Evolutionary conservation across 2,113 vertebrate genomes (phyloP).

Genomic region (Aspiorhynchus laticeps): DNA sequence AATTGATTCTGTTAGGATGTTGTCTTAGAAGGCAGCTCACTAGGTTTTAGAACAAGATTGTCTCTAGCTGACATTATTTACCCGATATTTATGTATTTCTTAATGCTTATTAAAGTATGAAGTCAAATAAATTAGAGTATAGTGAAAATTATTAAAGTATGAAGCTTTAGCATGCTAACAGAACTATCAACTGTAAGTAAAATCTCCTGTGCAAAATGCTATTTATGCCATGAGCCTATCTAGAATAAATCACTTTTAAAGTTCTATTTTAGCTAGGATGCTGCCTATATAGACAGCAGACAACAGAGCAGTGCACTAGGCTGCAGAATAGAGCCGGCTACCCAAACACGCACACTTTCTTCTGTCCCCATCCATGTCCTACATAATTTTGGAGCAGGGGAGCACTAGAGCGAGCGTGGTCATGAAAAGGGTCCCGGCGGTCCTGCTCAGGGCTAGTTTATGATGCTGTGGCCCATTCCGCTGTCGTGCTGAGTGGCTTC

Average conservation of each 20-base stretch:
- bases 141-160: neutral
- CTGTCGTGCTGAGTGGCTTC: slow-evolving; percentile 51
- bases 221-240: neutral
- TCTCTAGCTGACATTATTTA: neutral
- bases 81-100: neutral
- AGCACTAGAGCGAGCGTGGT: slow-evolving; percentile 68
- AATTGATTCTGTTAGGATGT: too few relatives aligned
- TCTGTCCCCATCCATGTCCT: slow-evolving; percentile 66
- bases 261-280: neutral
- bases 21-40: neutral
- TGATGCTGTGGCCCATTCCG: slow-evolving; percentile 30
- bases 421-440: slow-evolving; percentile 68
- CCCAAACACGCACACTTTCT: neutral
- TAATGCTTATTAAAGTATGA: too few relatives aligned
- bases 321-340: slow-evolving; percentile 7
- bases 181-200: neutral
- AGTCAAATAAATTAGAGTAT: too few relatives aligned
- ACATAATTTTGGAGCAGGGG: slow-evolving; percentile 58
- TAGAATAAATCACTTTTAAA: neutral
- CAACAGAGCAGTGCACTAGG: slow-evolving; percentile 1
- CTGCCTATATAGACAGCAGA: neutral
- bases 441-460: slow-evolving; percentile 66
- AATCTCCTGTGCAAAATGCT: neutral
- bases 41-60: neutral
- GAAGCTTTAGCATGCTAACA: neutral